Base-by-base conservation (phyloP, 1,140 invertebrate genomes). In the Lamellibrachia luymesi region DNA sequence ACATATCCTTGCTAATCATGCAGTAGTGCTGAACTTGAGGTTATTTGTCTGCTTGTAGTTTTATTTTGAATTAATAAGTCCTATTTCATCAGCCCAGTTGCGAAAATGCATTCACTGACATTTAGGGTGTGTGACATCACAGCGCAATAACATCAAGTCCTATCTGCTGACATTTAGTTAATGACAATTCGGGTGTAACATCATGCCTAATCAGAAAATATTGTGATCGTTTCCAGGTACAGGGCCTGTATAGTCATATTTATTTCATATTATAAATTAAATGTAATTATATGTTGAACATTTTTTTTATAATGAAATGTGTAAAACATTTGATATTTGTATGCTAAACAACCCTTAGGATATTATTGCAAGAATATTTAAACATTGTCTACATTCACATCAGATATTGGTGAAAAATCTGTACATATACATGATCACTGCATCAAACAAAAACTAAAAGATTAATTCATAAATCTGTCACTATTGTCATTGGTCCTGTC, bases 51-150 rank as follows among this genome's bases (percentile, higher is more conserved):
- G 13, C 64, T 22, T 22, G 25, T 80, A 80, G 64, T 80, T 80
- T 80, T 80, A 80, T 80, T 80, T 80, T 80, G 64, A 80, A 80
- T 80, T 80, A 80, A 80, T 80, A 80, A 80, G 64, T 80, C 64
- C 13, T 80, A 80, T 80, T 17, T 80, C 64, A 80, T 22, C 64
- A 22, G 64, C 7, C 13, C 64, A 10, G 17, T 80, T 80, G 6
- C 64, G 1, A 80, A 80, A 80, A 80, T 80, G 64, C 25, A 80
- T 80, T 80, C 64, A 22, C 25, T 80, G 64, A 80, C 64, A 10
- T 80, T 80, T 56, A 80, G 17, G 64, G 64, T 0, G 64, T 80
- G 38, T 80, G 64, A 80, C 64, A 80, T 80, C 5, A 80, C 17
- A 2, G 64, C 2, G 64, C 64, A 80, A 80, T 80, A 80, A 80